Percentiles rank a stretch among this genome's conserved stretches.
Conservation (phyloP, 2,797 vertebrate genomes). For the Catamblyrhynchus diadema region DNA sequence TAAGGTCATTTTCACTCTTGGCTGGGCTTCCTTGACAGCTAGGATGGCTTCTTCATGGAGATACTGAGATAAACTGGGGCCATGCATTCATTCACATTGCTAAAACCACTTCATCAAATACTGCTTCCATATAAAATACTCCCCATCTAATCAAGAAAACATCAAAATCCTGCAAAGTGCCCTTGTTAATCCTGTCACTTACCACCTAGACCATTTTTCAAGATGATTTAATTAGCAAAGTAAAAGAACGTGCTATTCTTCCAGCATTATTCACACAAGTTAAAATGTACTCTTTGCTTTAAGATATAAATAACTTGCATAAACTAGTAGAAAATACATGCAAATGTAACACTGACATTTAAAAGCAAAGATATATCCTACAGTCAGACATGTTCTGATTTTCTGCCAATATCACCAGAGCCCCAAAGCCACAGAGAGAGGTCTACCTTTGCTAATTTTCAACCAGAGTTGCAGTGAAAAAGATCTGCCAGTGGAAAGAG, state of each 20-base stretch:
- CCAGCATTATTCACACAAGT: conserved; percentile 44
- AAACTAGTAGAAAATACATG: not conserved
- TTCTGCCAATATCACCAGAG: not conserved
- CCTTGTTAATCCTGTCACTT: conserved; percentile 70
- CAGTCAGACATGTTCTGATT: not conserved
- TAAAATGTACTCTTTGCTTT: conserved; percentile 44
- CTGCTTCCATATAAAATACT: conserved; percentile 63
- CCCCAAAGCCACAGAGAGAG: not conserved
- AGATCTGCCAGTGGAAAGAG: not conserved
- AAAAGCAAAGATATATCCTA: not conserved
- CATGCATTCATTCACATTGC: conserved; percentile 47
- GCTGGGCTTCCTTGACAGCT: conserved; percentile 67
- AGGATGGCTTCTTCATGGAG: conserved; percentile 72
- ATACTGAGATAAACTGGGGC: conserved; percentile 63
- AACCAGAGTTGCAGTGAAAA: not conserved
- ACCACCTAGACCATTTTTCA: conserved; percentile 66
- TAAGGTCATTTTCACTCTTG: conserved; percentile 78
- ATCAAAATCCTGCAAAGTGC: conserved; percentile 63
- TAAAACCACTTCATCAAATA: conserved; percentile 70
- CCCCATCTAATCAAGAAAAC: conserved; percentile 73
- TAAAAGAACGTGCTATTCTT: conserved; percentile 56
- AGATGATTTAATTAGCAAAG: conserved; percentile 76
- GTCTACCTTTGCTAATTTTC: not conserved
- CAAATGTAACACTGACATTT: not conserved
- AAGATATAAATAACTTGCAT: conserved; percentile 62